phyloP scores from a whole-genome alignment of 2,797 vertebrate genomes.

The Cuculus canorus region DNA sequence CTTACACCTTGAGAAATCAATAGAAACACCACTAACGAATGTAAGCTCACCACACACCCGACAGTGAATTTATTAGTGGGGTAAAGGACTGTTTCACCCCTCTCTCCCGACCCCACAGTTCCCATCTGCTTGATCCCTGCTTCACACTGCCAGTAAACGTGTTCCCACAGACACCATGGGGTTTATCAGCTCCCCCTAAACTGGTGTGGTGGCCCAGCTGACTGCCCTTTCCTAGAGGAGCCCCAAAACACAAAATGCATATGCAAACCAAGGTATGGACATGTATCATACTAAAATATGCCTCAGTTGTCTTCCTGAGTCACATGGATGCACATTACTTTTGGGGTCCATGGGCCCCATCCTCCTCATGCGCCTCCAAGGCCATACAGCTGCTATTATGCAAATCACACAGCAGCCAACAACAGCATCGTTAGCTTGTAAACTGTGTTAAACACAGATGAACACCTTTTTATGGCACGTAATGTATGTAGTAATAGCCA shows the following conservation, averaged over 20 bases:
- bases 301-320: fast-evolving
- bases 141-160: background rate
- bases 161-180: background rate
- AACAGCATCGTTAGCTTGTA: background rate
- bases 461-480: slow-evolving; percentile 9
- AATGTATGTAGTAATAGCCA: background rate
- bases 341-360: background rate
- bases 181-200: background rate
- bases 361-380: background rate
- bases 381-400: background rate
- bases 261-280: background rate
- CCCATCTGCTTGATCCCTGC: background rate
- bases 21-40: background rate
- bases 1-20: background rate
- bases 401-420: background rate
- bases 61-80: background rate
- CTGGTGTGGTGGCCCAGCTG: background rate
- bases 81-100: background rate
- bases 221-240: background rate
- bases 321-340: fast-evolving
- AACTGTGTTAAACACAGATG: background rate
- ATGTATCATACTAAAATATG: background rate
- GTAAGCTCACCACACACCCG: fast-evolving
- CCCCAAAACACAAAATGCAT: background rate
- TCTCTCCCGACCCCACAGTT: background rate